These are phyloP conservation scores for Eospalax fontanierii DNA, from an alignment of 2,797 vertebrate species.

Conservation along the genomic window DNA sequence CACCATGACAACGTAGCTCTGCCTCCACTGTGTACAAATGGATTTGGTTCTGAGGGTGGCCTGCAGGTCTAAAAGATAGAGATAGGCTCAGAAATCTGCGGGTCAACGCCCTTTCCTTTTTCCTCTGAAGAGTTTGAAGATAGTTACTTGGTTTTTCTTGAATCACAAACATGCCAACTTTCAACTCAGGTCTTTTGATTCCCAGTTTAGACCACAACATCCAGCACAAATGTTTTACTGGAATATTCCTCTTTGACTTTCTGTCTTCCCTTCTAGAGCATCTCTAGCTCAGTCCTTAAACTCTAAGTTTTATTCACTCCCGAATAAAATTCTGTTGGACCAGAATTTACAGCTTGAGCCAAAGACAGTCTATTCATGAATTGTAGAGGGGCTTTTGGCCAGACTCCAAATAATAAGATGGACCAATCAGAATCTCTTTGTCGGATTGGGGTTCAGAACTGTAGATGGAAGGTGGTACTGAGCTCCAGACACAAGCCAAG, in stretches of 20 bases:
- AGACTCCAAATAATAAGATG: background rate
- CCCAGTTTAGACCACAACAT: background rate
- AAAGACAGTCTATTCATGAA: background rate
- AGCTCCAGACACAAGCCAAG: background rate
- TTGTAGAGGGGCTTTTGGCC: background rate
- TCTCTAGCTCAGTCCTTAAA: background rate
- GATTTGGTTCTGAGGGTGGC: background rate
- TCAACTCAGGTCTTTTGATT: background rate
- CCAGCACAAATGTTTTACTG: background rate
- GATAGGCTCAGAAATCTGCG: background rate
- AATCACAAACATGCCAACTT: background rate
- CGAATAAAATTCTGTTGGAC: background rate
- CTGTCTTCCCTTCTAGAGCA: constrained; percentile 9
- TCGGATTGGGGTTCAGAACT: background rate
- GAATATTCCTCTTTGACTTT: background rate
- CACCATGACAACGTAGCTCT: background rate
- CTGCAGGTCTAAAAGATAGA: background rate
- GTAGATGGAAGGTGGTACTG: background rate
- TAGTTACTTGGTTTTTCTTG: background rate
- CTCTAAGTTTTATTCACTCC: background rate
- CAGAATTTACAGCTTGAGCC: background rate
- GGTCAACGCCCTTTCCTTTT: background rate
- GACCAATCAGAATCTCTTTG: background rate
- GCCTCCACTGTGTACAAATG: background rate
- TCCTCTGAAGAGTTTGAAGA: background rate